Percentiles rank a stretch among this genome's conserved stretches.
phyloP scores from a whole-genome alignment of 2,888 invertebrate genomes.

The Latrodectus hesperus region DNA sequence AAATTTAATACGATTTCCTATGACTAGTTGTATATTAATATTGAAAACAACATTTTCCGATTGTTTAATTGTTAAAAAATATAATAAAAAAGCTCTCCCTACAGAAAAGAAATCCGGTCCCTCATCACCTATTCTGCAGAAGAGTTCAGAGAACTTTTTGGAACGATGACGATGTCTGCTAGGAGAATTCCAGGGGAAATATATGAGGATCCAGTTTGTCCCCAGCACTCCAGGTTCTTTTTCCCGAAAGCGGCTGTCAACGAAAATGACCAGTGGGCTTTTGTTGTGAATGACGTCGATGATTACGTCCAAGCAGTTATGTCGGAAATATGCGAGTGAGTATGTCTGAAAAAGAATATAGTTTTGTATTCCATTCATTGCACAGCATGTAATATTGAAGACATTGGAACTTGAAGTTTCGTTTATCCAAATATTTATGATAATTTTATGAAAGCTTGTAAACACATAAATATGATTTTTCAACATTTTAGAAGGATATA shows the following conservation, averaged over 20 bases:
- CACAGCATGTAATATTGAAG: no score
- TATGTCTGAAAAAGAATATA: not conserved
- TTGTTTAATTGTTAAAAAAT: no score
- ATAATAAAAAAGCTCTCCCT: not conserved
- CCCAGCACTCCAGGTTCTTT: constrained; percentile 61
- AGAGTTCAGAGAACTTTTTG: constrained; percentile 70
- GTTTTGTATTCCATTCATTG: no score
- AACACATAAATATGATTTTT: no score
- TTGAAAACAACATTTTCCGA: no score
- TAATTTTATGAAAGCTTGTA: no score
- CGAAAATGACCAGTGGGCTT: constrained; percentile 71
- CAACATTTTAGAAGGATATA: no score
- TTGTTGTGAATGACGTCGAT: constrained; percentile 70
- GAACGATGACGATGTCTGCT: constrained; percentile 66
- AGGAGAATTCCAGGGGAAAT: constrained; percentile 68
- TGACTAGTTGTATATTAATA: no score
- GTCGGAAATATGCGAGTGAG: constrained; percentile 71
- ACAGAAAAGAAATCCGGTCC: constrained; percentile 53
- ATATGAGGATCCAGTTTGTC: constrained; percentile 70
- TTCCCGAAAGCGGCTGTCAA: constrained; percentile 71
- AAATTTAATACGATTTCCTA: no score
- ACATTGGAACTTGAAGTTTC: no score
- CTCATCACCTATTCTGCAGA: constrained; percentile 53
- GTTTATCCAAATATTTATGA: no score
- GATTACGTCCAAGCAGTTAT: constrained; percentile 70